A percentile compares a stretch with the other conserved stretches of the same genome.
Conservation (phyloP, 2,113 vertebrate genomes). For the Chlorocebus sabaeus region DNA sequence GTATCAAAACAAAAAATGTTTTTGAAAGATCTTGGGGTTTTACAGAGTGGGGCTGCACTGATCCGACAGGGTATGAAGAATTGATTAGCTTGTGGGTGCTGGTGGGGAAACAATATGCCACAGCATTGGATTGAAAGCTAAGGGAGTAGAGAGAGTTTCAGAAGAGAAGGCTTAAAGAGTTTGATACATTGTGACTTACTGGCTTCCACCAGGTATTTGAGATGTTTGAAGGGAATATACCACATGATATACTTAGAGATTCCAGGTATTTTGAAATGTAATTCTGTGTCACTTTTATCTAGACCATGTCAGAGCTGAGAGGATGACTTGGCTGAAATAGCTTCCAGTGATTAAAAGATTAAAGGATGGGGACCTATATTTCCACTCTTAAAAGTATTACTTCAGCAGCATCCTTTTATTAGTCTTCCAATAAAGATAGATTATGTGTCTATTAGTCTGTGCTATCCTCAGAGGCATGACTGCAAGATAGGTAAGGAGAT, state of each 20-base stretch:
- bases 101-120: neutral
- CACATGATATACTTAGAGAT: conserved; percentile 16
- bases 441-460: neutral
- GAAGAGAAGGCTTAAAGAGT: neutral
- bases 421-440: neutral
- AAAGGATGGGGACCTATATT: neutral
- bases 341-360: neutral
- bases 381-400: neutral
- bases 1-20: neutral
- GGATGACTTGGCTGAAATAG: conserved; percentile 30
- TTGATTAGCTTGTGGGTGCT: neutral
- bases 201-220: neutral
- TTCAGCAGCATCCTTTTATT: neutral
- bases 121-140: neutral
- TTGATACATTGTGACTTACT: neutral
- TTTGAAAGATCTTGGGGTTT: conserved; percentile 43
- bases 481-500: neutral
- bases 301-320: neutral
- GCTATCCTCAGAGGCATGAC: neutral
- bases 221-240: neutral
- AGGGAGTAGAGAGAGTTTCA: neutral
- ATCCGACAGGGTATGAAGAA: neutral
- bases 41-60: neutral
- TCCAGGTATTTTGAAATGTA: conserved; percentile 35
- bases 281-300: conserved; percentile 28